Base-by-base conservation (phyloP, 2,113 vertebrate species). In the Periophthalmodon schlosseri region DNA sequence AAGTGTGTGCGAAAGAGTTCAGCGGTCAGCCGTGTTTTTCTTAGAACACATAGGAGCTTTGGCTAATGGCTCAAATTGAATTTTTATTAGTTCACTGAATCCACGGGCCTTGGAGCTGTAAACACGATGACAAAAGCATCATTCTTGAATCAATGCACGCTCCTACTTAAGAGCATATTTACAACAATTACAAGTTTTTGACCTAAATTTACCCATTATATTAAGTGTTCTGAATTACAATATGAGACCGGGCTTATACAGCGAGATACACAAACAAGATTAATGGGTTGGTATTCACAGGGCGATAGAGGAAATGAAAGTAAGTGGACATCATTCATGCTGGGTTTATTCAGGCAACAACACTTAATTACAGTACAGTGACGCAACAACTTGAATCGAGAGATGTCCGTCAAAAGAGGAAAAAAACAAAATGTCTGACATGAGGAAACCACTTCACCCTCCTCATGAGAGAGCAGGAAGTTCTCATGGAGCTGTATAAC, bases 301-400 rank as follows among this genome's bases (percentile, higher is more conserved):
- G 46, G 65, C 15, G 23, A 69, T 34, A 75, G 36, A 58, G 65
- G 78, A 72, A 78, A 80, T 46, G 7, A 11, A 76, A 75, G 56
- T 46, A 76, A 74, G 16, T 77, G 46, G 39, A 69, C 58, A 63
- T 77, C n/a, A 58, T 21, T 78, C 68, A 68, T 80, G 68, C 64
- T 34, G 50, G 21, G 13, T 54, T 2, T 74, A 73, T 69, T 52
- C 71, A 72, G 14, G 63, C 72, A 21, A 28, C 72, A 36, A 36
- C 50, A 15, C 21, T 20, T 13, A 11, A 13, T 46, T 46, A 36
- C 57, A 49, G 11, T 74, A n/a, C 46, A 63, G 46, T 33, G 39
- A 21, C 13, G 76, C 16, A 58, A 46, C 66, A 61, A 64, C 50
- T 0, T 72, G 58, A 54, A 13, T 44, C 60, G 24, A 67, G 21